These are phyloP conservation scores for Andrena bicolor DNA, from an alignment of 2,888 invertebrate species.

Conservation along the genomic window DNA sequence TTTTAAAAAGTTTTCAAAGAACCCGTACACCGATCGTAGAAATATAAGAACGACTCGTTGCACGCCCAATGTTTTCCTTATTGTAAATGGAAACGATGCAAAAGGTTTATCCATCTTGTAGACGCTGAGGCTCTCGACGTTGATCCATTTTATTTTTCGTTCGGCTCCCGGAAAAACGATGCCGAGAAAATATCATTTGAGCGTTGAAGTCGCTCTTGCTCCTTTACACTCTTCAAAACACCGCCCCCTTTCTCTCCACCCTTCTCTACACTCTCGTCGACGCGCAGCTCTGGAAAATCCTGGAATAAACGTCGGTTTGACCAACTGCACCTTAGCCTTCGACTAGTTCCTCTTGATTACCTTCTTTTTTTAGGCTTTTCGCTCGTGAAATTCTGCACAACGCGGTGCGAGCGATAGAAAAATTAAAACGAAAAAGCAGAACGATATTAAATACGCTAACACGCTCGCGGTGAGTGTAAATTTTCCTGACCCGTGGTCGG, in stretches of 20 bases:
- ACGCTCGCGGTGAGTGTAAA: too few species aligned
- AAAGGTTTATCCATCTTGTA: background rate
- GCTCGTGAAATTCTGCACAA: too few species aligned
- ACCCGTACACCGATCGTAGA: background rate
- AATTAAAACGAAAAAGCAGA: too few species aligned
- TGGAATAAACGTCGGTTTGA: constrained; percentile 44
- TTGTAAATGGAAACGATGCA: background rate
- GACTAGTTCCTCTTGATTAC: background rate
- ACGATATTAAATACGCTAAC: too few species aligned
- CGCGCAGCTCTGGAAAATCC: constrained; percentile 29
- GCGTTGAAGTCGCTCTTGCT: constrained; percentile 22
- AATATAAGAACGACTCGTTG: background rate
- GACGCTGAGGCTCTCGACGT: background rate
- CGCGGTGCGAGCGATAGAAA: too few species aligned
- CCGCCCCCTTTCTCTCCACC: constrained; percentile 21
- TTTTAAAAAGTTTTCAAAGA: background rate
- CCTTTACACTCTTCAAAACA: constrained; percentile 37
- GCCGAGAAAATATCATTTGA: constrained; percentile 40
- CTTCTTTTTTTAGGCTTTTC: too few species aligned
- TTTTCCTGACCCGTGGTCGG: too few species aligned
- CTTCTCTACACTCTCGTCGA: constrained; percentile 20
- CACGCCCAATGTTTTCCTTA: background rate
- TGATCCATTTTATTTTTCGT: constrained; percentile 52
- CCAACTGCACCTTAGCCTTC: background rate
- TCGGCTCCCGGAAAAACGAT: constrained; percentile 29